Percentiles rank a stretch among this genome's conserved stretches.
These are phyloP conservation scores for Myrmophylax atrothorax DNA, from an alignment of 2,113 vertebrate species.

Conservation along the genomic window DNA sequence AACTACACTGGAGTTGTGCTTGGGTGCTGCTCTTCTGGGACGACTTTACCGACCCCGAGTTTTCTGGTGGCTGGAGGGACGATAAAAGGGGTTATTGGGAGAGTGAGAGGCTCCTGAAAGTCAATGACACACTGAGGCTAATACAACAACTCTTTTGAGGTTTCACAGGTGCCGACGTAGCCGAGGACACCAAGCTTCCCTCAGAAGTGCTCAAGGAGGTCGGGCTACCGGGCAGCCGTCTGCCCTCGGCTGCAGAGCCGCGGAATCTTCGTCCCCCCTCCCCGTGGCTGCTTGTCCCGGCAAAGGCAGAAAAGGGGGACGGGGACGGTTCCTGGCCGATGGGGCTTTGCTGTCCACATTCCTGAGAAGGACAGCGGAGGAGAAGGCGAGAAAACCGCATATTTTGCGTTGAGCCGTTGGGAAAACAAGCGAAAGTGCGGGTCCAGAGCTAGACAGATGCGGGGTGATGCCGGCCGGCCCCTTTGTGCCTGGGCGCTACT, in stretches of 20 bases:
- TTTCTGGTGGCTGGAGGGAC: neutral
- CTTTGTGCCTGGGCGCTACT: neutral
- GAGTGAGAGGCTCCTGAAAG: no score
- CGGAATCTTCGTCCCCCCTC: neutral
- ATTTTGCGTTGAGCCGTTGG: neutral
- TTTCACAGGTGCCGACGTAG: neutral
- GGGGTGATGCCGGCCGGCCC: neutral
- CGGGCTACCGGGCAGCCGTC: neutral
- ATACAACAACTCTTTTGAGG: neutral
- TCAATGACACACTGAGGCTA: neutral
- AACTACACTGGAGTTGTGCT: neutral
- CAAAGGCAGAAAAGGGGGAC: neutral
- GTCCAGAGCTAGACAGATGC: neutral
- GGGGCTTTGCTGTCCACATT: neutral
- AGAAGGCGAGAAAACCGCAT: neutral
- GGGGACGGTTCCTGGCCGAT: fast-evolving
- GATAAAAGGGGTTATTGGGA: neutral
- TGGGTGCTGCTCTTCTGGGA: neutral
- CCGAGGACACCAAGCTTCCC: neutral
- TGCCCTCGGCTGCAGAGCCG: neutral
- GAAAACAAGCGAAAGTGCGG: neutral
- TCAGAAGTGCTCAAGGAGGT: neutral
- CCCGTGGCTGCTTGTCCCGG: neutral
- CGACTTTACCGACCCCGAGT: neutral
- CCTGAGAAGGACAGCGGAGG: neutral